A percentile compares a stretch with the other conserved stretches of the same genome.
These are phyloP conservation scores for Drosophila pullipes DNA, from an alignment of 2,888 invertebrate species.

Conservation along the genomic window DNA sequence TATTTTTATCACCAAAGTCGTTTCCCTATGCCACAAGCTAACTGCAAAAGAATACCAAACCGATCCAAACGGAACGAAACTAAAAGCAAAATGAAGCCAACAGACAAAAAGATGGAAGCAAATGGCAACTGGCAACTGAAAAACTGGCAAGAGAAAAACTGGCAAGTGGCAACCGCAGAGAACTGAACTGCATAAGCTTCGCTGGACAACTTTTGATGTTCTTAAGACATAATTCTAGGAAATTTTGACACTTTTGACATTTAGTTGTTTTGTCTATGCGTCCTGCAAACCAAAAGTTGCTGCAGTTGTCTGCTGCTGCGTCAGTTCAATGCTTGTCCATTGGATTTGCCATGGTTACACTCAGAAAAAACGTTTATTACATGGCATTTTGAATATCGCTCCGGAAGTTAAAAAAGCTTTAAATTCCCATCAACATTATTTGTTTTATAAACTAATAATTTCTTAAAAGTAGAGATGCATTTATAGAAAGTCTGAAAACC, in stretches of 20 bases:
- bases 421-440: not conserved
- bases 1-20: not conserved
- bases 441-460: not conserved
- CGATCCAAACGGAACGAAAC: conserved; percentile 22
- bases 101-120: conserved; percentile 26
- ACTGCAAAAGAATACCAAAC: conserved; percentile 33
- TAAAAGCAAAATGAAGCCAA: conserved; percentile 9
- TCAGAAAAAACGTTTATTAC: not conserved
- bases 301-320: conserved; percentile 7
- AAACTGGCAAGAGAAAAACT: conserved; percentile 1
- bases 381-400: not conserved
- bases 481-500: not conserved
- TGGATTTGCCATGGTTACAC: conserved; percentile 47
- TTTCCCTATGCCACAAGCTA: conserved; percentile 29
- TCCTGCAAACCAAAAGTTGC: conserved; percentile 17
- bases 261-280: conserved; percentile 78
- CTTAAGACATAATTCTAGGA: conserved; percentile 78
- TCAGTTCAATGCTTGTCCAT: conserved; percentile 40
- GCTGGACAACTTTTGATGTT: conserved; percentile 73
- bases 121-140: not conserved
- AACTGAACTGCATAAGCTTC: conserved; percentile 34
- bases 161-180: conserved; percentile 49
- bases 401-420: not conserved
- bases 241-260: conserved; percentile 81
- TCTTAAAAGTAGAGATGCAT: not conserved